Base-by-base conservation (phyloP, 2,113 vertebrate species). In the Aegotheles bennettii region DNA sequence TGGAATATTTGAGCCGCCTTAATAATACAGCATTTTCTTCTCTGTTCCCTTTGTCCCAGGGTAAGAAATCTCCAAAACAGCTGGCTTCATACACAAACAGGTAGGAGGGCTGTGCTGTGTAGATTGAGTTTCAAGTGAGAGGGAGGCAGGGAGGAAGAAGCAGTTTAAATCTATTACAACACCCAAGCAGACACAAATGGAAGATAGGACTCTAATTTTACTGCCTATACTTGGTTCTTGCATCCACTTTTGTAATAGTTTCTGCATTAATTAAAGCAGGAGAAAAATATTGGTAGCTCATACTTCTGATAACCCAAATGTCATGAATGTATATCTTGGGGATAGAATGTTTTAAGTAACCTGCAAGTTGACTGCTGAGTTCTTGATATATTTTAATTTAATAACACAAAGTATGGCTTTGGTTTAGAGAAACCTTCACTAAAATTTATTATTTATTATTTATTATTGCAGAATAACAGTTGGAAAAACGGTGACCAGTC, bases 31-130 rank as follows among this genome's bases (percentile, higher is more conserved):
- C 18, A 57, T 81, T 51, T 79, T 69, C 28, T 80, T 96, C 42
- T 50, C 40, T 81, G 13, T 94, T 96, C 53, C 65, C n/a, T 35
- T 89, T 95, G 84, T 96, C 57, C 35, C 63, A 98, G 98, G 96
- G 97, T 97, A 98, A 98, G 98, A 98, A 97, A 98, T 97, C 97
- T 98, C 94, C 97, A 97, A 98, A 98, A 98, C 97, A 98, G 91
- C 96, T 98, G 98, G 98, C 97, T 97, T 97, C 97, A 88, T 98
- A 98, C 77, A 95, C 95, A 94, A 97, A 97, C 97, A 98, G 98
- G 98, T 98, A 98, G 94, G 97, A 94, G 11, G 21, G 9, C 20
- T 35, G 36, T 84, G 42, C 53, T 96, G 36, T 93, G 40, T 47
- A 54, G 69, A 95, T 33, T 65, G 42, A 86, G 54, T 68, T 56